Evolutionary conservation across 2,888 invertebrate species (phyloP), one percentile per base, ranked within the genome.

Genomic region (Orthosia incerta): DNA sequence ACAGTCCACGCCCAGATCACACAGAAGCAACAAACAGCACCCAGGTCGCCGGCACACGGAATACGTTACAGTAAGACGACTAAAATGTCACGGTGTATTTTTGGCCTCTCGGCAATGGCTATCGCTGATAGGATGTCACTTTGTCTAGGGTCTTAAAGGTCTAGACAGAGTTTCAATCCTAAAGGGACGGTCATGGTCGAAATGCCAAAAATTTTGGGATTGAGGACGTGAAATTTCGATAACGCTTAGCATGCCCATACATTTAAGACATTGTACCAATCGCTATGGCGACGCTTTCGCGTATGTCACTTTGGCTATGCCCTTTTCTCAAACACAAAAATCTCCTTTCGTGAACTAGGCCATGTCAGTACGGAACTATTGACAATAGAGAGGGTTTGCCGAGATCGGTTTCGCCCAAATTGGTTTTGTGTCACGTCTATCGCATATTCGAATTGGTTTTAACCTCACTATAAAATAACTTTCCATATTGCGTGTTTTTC

Each of bases 361-460:
- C 4, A 64, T 73, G 60, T 66, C 74, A 15, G 45, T 60, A 64
- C 61, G 53, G 9, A 51, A 55, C 71, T 68, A 84, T 84, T 81
- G 87, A 85, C 88, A 86, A 88, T 85, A 87, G 86, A 88, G 78
- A 88, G 81, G 82, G 84, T 87, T 76, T 74, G 74, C 76, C 79
- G 85, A 89, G 88, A 87, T 89, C 88, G 88, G 89, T 90, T 89
- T 90, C 89, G 84, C 76, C 85, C 83, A 90, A 93, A 93, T 93
- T 93, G 92, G 91, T 93, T 93, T 92, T 89, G 89, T 92, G 92
- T 91, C 92, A 90, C 87, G 85, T 89, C 90, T 89, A 90, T 91
- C 93, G 91, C 91, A 94, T 93, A 93, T 94, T 91, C 90, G 92
- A 94, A 95, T 95, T 94, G 95, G 92, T 92, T 95, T 93, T 92